phyloP scores from a whole-genome alignment of 2,888 invertebrate genomes.

The Nomada hirtipes region DNA sequence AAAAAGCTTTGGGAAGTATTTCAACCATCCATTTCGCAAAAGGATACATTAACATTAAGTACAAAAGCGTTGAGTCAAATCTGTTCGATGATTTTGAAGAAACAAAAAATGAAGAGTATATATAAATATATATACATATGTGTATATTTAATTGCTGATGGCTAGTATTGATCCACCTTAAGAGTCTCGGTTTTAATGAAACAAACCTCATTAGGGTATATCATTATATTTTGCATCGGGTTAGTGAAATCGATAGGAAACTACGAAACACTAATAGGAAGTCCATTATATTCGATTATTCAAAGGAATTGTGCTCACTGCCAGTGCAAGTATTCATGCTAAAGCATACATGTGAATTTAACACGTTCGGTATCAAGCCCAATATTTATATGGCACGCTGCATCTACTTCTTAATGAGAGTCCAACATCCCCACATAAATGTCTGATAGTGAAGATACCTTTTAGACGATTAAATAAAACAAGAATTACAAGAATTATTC shows the following conservation, averaged over 20 bases:
- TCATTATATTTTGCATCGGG: slow-evolving; percentile 6
- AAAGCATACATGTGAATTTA: slow-evolving; percentile 54
- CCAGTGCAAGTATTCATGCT: slow-evolving; percentile 75
- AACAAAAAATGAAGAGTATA: slow-evolving; percentile 25
- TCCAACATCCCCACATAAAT: too few species aligned
- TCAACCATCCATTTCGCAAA: neutral
- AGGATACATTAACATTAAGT: slow-evolving; percentile 33
- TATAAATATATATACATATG: neutral
- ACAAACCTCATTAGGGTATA: slow-evolving; percentile 28
- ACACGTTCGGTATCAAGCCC: slow-evolving; percentile 4
- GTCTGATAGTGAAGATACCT: too few species aligned
- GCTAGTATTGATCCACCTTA: slow-evolving; percentile 25
- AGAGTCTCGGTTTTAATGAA: slow-evolving; percentile 22
- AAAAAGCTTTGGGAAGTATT: slow-evolving; percentile 12
- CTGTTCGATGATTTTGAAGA: slow-evolving; percentile 12
- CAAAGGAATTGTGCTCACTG: slow-evolving; percentile 80
- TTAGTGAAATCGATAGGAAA: slow-evolving; percentile 46
- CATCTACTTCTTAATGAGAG: too few species aligned
- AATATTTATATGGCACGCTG: too few species aligned
- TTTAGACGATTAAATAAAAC: too few species aligned
- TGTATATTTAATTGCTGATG: slow-evolving; percentile 31
- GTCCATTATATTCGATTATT: slow-evolving; percentile 77
- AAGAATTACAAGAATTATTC: too few species aligned
- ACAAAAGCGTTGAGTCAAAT: slow-evolving; percentile 38
- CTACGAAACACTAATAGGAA: slow-evolving; percentile 80